A percentile compares a stretch with the other conserved stretches of the same genome.
phyloP scores from a whole-genome alignment of 2,888 invertebrate species.

The Steinernema hermaphroditum region DNA sequence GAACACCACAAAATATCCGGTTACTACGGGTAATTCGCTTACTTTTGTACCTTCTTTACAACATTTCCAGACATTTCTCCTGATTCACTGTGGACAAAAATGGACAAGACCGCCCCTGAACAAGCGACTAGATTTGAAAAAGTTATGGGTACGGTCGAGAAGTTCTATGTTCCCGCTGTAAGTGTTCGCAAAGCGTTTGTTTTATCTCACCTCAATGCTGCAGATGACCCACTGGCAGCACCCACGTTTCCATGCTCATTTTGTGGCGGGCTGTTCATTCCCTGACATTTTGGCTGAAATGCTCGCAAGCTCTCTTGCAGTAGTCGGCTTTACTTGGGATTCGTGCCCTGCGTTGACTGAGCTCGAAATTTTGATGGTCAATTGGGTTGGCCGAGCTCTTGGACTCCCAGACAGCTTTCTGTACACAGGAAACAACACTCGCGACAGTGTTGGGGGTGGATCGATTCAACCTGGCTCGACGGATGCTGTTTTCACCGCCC shows the following conservation, averaged over 20 bases:
- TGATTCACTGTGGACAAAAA: conserved; percentile 79
- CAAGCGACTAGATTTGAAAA: conserved; percentile 81
- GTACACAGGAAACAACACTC: neutral
- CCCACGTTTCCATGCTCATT: conserved; percentile 94
- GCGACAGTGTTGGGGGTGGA: neutral
- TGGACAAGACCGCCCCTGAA: conserved; percentile 82
- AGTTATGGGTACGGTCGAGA: conserved; percentile 81
- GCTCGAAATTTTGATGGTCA: conserved; percentile 91
- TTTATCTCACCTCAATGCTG: neutral
- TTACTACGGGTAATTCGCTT: conserved; percentile 75
- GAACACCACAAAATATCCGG: conserved; percentile 78
- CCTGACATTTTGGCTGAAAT: conserved; percentile 95
- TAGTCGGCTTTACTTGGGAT: conserved; percentile 97
- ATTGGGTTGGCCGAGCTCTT: conserved; percentile 85
- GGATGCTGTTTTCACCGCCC: neutral
- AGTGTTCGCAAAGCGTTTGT: neutral
- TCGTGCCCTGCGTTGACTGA: conserved; percentile 94
- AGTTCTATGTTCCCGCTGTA: conserved; percentile 86
- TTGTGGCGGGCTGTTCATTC: conserved; percentile 93
- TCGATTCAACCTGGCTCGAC: neutral
- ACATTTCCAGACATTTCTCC: conserved; percentile 71
- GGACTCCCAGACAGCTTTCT: conserved; percentile 88
- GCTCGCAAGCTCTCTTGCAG: conserved; percentile 89
- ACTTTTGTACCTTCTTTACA: neutral
- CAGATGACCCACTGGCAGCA: conserved; percentile 90